These are phyloP conservation scores for Chrysina gloriosa DNA, from an alignment of 2,888 invertebrate genomes.

Conservation along the genomic window DNA sequence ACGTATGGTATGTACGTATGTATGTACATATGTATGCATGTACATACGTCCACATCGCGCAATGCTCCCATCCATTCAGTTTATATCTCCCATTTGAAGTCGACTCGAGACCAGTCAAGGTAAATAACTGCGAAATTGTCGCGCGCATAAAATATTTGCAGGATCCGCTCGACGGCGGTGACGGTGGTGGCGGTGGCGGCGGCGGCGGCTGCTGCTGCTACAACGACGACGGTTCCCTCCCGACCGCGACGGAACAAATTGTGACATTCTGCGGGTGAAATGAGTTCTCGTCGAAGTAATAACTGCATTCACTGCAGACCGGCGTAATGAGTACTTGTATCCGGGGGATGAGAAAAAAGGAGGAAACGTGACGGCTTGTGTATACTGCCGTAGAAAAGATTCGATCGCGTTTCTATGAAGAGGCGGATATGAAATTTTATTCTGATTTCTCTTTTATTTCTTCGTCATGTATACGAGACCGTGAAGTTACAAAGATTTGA, in stretches of 20 bases:
- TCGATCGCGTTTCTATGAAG: too few relatives aligned
- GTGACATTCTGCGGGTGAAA: constrained; percentile 31
- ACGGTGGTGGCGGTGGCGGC: not conserved
- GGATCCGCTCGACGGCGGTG: not conserved
- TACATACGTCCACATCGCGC: not conserved
- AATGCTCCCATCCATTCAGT: not conserved
- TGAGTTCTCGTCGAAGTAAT: constrained; percentile 32
- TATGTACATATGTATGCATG: too few relatives aligned
- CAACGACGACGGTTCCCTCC: not conserved
- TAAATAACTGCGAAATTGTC: not conserved
- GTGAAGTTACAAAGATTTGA: too few relatives aligned
- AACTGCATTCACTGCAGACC: constrained; percentile 33
- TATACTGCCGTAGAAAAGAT: not conserved
- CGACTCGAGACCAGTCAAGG: constrained; percentile 1
- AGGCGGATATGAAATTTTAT: too few relatives aligned
- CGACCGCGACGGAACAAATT: constrained; percentile 15
- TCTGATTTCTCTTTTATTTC: too few relatives aligned
- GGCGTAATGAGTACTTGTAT: constrained; percentile 14
- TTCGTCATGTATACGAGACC: too few relatives aligned
- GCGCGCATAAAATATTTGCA: constrained; percentile 2
- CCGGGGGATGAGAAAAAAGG: not conserved
- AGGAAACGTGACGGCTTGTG: not conserved
- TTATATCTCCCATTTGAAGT: too few relatives aligned
- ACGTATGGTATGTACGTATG: too few relatives aligned
- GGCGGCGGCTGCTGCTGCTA: not conserved